Evolutionary conservation across 2,113 vertebrate species (phyloP).

Genomic region (Aphyosemion australe): DNA sequence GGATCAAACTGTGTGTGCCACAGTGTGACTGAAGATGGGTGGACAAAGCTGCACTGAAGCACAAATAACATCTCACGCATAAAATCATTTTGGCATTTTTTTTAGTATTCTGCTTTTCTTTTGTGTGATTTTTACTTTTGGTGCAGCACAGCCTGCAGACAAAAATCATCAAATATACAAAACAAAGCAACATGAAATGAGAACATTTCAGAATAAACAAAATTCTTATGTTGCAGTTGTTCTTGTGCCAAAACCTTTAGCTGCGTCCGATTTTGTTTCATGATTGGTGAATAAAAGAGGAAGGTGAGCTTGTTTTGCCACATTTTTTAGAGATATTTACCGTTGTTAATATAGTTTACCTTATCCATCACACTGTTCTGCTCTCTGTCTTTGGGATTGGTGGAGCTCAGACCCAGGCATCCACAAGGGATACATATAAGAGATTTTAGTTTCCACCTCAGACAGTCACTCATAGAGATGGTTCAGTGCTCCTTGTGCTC

Average conservation of each 20-base stretch:
- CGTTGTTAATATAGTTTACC: constrained; percentile 18
- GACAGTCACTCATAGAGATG: constrained; percentile 56
- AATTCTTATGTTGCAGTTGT: not conserved
- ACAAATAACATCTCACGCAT: constrained; percentile 36
- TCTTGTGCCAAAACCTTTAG: not conserved
- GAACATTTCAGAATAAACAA: not conserved
- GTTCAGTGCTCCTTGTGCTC: constrained; percentile 60
- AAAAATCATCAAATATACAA: not conserved
- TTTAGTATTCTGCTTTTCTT: not conserved
- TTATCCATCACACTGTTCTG: constrained; percentile 3
- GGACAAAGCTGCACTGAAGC: constrained; percentile 62
- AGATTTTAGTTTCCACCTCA: constrained; percentile 50
- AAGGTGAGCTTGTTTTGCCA: constrained; percentile 15
- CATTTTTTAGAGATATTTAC: constrained; percentile 23
- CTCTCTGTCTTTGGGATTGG: constrained; percentile 63
- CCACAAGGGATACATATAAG: constrained; percentile 53
- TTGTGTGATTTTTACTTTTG: not conserved
- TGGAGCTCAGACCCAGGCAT: constrained; percentile 60
- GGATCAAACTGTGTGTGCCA: constrained; percentile 2
- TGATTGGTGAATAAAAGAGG: constrained; percentile 21
- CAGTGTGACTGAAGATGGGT: constrained; percentile 59
- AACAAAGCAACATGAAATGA: not conserved
- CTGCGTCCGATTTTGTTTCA: constrained; percentile 1
- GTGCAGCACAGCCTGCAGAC: constrained; percentile 6
- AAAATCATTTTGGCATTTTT: not conserved